Percentiles rank a stretch among this genome's conserved stretches.
Evolutionary conservation across 2,797 vertebrate genomes (phyloP).

Genomic region (Lepus townsendii): DNA sequence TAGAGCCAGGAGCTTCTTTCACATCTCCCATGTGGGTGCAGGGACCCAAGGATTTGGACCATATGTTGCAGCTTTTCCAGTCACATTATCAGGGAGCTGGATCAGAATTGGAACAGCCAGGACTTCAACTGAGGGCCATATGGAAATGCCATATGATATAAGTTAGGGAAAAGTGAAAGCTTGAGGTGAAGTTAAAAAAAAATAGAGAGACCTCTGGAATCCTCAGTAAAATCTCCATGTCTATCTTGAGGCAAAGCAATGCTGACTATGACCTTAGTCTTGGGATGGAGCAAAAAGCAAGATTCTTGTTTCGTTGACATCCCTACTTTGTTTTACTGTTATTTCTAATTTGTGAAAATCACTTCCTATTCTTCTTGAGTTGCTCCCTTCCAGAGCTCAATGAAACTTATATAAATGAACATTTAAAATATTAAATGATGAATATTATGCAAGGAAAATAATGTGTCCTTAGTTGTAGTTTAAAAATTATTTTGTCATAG

Average conservation of each 20-base stretch:
- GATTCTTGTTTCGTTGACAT: neutral
- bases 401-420: neutral
- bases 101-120: too few species aligned
- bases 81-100: too few species aligned
- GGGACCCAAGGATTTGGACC: too few species aligned
- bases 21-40: too few species aligned
- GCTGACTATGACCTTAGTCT: neutral
- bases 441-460: neutral
- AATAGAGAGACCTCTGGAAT: neutral
- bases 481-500: slow-evolving; percentile 12
- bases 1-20: too few species aligned
- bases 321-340: neutral
- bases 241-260: neutral
- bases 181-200: neutral
- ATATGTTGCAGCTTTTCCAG: too few species aligned
- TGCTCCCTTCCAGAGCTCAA: neutral
- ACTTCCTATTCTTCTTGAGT: neutral
- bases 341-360: neutral
- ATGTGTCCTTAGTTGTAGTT: neutral
- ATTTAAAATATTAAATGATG: neutral
- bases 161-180: neutral
- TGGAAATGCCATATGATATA: neutral
- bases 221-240: neutral
- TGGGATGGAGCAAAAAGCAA: neutral
- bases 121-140: too few species aligned